phyloP scores from a whole-genome alignment of 2,888 invertebrate species.

The Apantesis nais region DNA sequence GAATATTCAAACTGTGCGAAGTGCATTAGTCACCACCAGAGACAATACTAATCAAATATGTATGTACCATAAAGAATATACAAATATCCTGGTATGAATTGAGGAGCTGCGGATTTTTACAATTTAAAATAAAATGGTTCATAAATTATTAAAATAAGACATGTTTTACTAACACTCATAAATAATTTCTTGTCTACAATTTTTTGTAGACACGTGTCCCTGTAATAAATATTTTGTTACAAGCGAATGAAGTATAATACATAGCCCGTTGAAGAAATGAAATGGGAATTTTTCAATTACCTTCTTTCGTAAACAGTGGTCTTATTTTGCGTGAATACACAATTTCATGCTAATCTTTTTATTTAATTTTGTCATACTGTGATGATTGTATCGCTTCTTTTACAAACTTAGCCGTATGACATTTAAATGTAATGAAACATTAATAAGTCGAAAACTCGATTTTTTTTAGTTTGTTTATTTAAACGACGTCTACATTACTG shows the following conservation, averaged over 20 bases:
- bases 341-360: constrained; percentile 27
- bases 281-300: constrained; percentile 59
- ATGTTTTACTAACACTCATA: not conserved
- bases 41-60: too few relatives aligned
- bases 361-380: constrained; percentile 24
- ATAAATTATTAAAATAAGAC: too few relatives aligned
- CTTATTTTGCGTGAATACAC: constrained; percentile 19
- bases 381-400: constrained; percentile 2
- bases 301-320: constrained; percentile 27
- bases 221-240: constrained; percentile 5
- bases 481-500: too few relatives aligned
- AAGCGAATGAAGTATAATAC: constrained; percentile 34
- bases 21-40: too few relatives aligned
- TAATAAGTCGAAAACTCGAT: not conserved
- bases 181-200: not conserved
- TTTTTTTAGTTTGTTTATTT: too few relatives aligned
- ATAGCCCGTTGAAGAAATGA: constrained; percentile 40
- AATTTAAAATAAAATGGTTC: too few relatives aligned
- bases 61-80: too few relatives aligned
- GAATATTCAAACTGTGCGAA: too few relatives aligned
- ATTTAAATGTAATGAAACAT: not conserved
- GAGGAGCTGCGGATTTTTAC: too few relatives aligned
- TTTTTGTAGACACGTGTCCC: not conserved
- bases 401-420: not conserved
- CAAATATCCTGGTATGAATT: too few relatives aligned